A percentile compares a stretch with the other conserved stretches of the same genome.
Conservation (phyloP, 2,888 invertebrate genomes). For the Ganaspis brasiliensis region DNA sequence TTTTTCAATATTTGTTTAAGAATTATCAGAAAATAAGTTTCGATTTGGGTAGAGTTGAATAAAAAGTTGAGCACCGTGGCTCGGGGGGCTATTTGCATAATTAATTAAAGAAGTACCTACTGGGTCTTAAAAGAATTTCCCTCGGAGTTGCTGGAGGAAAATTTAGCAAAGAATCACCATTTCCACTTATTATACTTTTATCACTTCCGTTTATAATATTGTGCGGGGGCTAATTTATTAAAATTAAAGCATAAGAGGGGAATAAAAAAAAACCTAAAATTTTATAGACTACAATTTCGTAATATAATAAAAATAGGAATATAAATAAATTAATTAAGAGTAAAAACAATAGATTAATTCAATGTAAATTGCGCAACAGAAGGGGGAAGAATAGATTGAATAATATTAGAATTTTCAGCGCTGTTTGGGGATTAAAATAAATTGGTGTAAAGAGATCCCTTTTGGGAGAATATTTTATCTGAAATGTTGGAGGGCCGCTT, state of each 20-base stretch:
- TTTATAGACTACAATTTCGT: no score
- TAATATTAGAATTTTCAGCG: not conserved
- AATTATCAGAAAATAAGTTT: constrained; percentile 25
- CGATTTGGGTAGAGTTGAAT: constrained; percentile 25
- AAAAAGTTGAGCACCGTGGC: constrained; percentile 76
- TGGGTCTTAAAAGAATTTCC: constrained; percentile 74
- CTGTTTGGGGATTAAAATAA: not conserved
- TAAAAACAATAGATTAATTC: no score
- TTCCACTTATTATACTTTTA: not conserved
- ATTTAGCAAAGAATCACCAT: constrained; percentile 36
- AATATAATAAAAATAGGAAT: no score
- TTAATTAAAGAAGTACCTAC: constrained; percentile 76
- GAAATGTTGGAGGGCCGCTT: constrained; percentile 6
- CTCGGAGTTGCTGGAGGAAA: constrained; percentile 44
- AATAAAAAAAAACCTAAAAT: not conserved
- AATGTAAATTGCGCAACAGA: not conserved
- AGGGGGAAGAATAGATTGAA: not conserved
- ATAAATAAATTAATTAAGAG: not conserved
- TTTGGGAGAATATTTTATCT: constrained; percentile 37
- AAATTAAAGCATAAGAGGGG: no score
- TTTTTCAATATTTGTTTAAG: constrained; percentile 32
- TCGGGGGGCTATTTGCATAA: constrained; percentile 77
- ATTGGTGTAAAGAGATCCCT: constrained; percentile 7
- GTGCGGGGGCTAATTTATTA: no score
- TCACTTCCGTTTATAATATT: no score